Percentiles rank a stretch among this genome's conserved stretches.
phyloP scores from a whole-genome alignment of 2,113 vertebrate species.

The Eleginops maclovinus region DNA sequence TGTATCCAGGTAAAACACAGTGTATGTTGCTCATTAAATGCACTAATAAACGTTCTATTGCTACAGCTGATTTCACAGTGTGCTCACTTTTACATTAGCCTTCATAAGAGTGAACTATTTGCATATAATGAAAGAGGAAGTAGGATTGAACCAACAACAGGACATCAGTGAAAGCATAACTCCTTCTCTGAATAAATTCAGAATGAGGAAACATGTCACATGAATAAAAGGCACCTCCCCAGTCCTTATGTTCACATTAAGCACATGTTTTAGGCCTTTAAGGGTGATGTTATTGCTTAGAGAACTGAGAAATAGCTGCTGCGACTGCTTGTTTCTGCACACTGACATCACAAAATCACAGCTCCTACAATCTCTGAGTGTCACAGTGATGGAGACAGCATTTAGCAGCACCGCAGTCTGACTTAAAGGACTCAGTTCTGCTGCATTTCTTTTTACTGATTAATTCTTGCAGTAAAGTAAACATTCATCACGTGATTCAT shows the following conservation, averaged over 20 bases:
- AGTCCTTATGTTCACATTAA: neutral
- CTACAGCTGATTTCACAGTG: too few relatives aligned
- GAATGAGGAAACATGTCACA: neutral
- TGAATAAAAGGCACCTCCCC: too few relatives aligned
- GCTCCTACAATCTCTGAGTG: conserved; percentile 18
- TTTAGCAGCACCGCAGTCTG: neutral
- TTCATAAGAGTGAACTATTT: neutral
- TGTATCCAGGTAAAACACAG: too few relatives aligned
- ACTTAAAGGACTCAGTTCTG: neutral
- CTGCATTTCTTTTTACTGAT: neutral
- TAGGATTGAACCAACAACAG: neutral
- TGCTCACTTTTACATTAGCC: too few relatives aligned
- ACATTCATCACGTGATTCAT: neutral
- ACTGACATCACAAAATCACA: conserved; percentile 30
- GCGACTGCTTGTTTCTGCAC: conserved; percentile 13
- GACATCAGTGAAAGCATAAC: neutral
- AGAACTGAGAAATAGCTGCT: conserved; percentile 1
- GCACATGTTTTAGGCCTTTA: neutral
- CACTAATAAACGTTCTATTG: too few relatives aligned
- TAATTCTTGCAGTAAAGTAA: conserved; percentile 2
- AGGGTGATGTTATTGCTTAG: neutral
- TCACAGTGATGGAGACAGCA: conserved; percentile 1
- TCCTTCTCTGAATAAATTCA: neutral
- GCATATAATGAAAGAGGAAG: neutral
- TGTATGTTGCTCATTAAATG: too few relatives aligned